Conservation (phyloP, 1,140 invertebrate genomes). For the Drosophila eugracilis region DNA sequence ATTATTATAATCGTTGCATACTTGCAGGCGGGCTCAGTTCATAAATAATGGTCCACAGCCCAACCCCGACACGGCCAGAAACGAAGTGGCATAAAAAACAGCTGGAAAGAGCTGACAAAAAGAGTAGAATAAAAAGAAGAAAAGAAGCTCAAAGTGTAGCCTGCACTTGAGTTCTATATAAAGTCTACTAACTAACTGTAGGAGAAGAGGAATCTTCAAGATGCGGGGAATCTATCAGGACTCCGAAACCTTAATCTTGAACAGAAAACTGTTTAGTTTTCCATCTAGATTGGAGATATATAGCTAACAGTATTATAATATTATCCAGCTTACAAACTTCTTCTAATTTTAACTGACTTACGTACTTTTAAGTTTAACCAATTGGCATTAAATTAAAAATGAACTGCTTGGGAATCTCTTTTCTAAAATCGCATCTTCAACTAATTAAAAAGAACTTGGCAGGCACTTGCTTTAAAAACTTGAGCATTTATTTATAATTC, state of each 20-base stretch:
- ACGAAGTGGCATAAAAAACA: constrained; percentile 46
- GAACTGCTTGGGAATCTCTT: neutral
- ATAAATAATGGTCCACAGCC: constrained; percentile 50
- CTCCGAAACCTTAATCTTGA: too few relatives aligned
- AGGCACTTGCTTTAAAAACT: neutral
- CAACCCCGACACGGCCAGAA: constrained; percentile 5
- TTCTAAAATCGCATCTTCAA: neutral
- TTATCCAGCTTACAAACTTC: too few relatives aligned
- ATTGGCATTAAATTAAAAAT: neutral
- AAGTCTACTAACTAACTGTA: too few relatives aligned
- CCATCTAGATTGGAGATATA: too few relatives aligned
- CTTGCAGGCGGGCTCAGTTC: constrained; percentile 66
- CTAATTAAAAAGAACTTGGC: constrained; percentile 16
- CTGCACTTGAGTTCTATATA: neutral
- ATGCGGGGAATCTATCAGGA: too few relatives aligned
- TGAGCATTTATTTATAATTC: constrained; percentile 1
- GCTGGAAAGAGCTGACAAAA: constrained; percentile 7
- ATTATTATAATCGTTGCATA: constrained; percentile 75
- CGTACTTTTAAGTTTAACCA: neutral
- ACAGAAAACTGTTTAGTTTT: too few relatives aligned
- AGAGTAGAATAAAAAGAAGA: neutral
- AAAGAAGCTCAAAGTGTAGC: too few relatives aligned
- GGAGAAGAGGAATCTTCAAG: too few relatives aligned
- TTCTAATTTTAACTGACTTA: too few relatives aligned
- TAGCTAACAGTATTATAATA: too few relatives aligned